Conservation (phyloP, 2,113 vertebrate species). For the Takifugu bimaculatus region DNA sequence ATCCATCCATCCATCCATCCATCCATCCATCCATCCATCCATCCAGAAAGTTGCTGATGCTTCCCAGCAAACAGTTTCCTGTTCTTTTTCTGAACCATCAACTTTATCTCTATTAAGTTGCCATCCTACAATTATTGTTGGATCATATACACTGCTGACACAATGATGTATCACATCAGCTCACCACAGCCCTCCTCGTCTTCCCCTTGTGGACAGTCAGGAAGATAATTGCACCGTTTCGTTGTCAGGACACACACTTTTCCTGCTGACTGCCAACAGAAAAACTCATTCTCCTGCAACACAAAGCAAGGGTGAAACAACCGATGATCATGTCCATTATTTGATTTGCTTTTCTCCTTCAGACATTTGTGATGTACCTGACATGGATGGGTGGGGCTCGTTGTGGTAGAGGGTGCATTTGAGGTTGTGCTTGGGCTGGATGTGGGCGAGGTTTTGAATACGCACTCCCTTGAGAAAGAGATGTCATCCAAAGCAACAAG, state of each 20-base stretch:
- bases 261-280: slow-evolving; percentile 59
- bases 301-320: background rate
- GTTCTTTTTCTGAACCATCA: no score
- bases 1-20: no score
- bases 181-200: slow-evolving; percentile 64
- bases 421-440: slow-evolving; percentile 31
- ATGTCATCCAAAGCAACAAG: slow-evolving; percentile 69
- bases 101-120: no score
- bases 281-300: slow-evolving; percentile 65
- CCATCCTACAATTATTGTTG: background rate
- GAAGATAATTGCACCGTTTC: slow-evolving; percentile 54
- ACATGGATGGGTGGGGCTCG: slow-evolving; percentile 46
- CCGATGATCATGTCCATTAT: no score
- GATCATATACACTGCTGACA: background rate
- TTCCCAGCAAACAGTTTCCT: no score
- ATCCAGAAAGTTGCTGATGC: background rate
- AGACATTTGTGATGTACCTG: slow-evolving; percentile 41
- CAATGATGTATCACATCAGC: slow-evolving; percentile 2
- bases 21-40: background rate
- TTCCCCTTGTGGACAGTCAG: slow-evolving; percentile 61
- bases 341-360: background rate
- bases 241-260: slow-evolving; percentile 47
- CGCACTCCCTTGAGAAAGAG: slow-evolving; percentile 69
- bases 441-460: slow-evolving; percentile 45
- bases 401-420: slow-evolving; percentile 7